A percentile compares a stretch with the other conserved stretches of the same genome.
These are phyloP conservation scores for Conops quadrifasciatus DNA, from an alignment of 2,888 invertebrate species.

Conservation along the genomic window DNA sequence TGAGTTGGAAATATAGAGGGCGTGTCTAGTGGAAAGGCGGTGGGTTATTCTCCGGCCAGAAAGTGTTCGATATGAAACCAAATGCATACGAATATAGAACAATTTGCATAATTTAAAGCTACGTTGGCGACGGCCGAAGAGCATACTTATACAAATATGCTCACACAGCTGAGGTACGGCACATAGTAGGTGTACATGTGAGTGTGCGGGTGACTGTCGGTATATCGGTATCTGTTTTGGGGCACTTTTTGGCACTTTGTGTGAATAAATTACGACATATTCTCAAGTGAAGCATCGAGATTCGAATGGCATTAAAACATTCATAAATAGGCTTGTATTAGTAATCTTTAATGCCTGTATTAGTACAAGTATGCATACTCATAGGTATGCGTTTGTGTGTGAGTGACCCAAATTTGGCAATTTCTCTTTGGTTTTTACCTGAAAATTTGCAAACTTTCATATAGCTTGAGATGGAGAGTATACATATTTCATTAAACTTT, in stretches of 20 bases:
- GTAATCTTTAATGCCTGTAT: background rate
- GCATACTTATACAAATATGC: background rate
- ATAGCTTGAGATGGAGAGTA: background rate
- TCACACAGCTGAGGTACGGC: background rate
- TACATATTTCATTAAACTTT: no score
- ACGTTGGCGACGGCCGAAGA: slow-evolving; percentile 5
- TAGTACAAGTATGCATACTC: background rate
- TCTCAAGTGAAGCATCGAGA: slow-evolving; percentile 19
- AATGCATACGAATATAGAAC: slow-evolving; percentile 57
- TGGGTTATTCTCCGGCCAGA: slow-evolving; percentile 3
- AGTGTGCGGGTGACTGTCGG: background rate
- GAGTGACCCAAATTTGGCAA: no score
- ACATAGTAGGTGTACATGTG: background rate
- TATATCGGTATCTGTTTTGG: background rate
- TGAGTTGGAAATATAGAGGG: background rate
- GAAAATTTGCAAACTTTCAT: background rate
- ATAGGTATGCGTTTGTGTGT: background rate
- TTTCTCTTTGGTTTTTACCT: background rate
- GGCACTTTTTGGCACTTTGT: slow-evolving; percentile 24
- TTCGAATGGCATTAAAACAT: background rate
- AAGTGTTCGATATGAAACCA: slow-evolving; percentile 46
- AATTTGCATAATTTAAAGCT: slow-evolving; percentile 57
- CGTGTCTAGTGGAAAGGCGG: background rate
- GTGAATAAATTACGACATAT: slow-evolving; percentile 21
- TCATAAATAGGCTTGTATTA: slow-evolving; percentile 2